phyloP scores from a whole-genome alignment of 2,113 vertebrate genomes.

The Prietella phreatophila region DNA sequence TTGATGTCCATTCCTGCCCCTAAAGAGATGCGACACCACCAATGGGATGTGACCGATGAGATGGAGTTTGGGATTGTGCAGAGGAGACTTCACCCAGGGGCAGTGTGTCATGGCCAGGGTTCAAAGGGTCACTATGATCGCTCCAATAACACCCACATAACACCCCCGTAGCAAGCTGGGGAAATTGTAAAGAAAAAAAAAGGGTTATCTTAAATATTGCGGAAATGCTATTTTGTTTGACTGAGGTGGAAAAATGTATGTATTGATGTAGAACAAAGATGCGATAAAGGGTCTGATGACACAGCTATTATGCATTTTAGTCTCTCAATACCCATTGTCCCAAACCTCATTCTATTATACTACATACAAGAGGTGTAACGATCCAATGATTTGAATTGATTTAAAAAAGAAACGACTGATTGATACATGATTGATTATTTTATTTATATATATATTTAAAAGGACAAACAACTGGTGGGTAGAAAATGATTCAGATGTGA shows the following conservation, averaged over 20 bases:
- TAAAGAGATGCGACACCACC: conserved; percentile 22
- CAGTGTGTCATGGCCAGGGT: conserved; percentile 21
- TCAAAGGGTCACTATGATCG: not conserved
- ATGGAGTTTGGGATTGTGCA: conserved; percentile 10
- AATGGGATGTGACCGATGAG: not conserved
- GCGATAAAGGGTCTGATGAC: not conserved
- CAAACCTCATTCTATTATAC: not conserved
- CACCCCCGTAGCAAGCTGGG: not conserved
- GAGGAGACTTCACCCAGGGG: conserved; percentile 21
- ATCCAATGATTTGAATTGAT: not conserved
- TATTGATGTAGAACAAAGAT: not conserved
- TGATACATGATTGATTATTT: not conserved
- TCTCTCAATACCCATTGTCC: not conserved
- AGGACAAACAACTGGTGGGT: not conserved
- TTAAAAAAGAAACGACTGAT: not conserved
- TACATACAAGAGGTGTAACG: not conserved
- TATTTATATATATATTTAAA: not conserved
- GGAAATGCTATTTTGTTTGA: not conserved
- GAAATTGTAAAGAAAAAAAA: not conserved
- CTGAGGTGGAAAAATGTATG: not conserved
- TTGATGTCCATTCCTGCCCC: conserved; percentile 31
- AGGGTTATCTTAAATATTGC: not conserved
- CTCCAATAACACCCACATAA: not conserved
- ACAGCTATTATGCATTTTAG: not conserved
- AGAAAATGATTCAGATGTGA: not conserved